Evolutionary conservation across 2,113 vertebrate genomes (phyloP), one percentile per base, ranked within the genome.

Genomic region (Calcarius ornatus): DNA sequence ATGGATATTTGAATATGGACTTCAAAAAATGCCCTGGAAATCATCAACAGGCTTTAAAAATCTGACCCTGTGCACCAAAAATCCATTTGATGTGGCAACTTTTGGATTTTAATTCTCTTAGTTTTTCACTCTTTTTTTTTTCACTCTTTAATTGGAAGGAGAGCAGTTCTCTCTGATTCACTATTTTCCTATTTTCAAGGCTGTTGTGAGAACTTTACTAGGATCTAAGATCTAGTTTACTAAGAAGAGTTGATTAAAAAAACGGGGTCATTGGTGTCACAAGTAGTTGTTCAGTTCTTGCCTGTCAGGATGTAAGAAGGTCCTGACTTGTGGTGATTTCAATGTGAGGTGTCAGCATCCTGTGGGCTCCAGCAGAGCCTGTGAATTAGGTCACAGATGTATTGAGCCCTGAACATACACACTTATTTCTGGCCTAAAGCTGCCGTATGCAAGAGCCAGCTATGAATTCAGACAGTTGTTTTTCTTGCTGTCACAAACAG

Each of bases 381-480:
- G 75, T 94, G 79, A 92, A 80, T 70, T 80, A 53, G 68, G 88
- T 86, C 85, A 65, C 56, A 83, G 60, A 93, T 53, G 35, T 4
- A 3, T 27, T 78, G 80, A 93, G 76, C 64, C 64, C 71, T 51
- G 48, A 80, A 77, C 50, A 61, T 51, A 31, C 0, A 5, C 47
- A 5, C 43, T 78, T 83, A 48, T 93, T 96, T 90, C 79, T 95
- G 90, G 72, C 72, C 81, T 63, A 86, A 90, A 94, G 51, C 69
- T 86, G 76, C 51, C 0, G 0, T 30, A 37, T 30, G 51, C 51
- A 35, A 90, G 72, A 0, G 64, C 82, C 82, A 96, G 93, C 75
- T 31, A 71, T 93, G 92, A 96, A 81, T 92, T 75, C 82, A 92
- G 88, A 96, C 78, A 68, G 56, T 92, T 86, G 60, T 93, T 96